Base-by-base conservation (phyloP, 2,888 invertebrate genomes). In the Diaperis boleti region DNA sequence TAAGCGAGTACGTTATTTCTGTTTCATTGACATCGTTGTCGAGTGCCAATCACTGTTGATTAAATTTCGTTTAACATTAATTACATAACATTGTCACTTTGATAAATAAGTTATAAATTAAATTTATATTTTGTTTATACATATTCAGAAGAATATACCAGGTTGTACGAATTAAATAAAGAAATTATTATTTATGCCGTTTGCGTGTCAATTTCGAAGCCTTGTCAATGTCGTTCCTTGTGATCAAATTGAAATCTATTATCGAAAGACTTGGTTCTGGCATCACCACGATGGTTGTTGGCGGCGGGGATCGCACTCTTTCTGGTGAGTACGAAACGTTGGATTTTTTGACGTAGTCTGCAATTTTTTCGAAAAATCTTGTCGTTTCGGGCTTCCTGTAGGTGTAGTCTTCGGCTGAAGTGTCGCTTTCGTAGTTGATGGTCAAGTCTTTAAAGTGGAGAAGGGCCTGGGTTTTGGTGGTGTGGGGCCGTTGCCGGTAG, bases 231-330 rank as follows among this genome's bases (percentile, higher is more conserved):
- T 72, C 71, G 57, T 73, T 72, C 45, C 76, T 65, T 8, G 89
- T 88, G 75, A 90, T 84, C 78, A 87, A 84, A 83, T 90, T 90
- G 76, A 90, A 87, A 82, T 90, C 90, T 67, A 91, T 89, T 71
- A 90, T 89, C 17, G 89, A 87, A 64, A 91, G 83, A 74, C 86
- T 85, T n/a, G 89, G 89, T 74, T 87, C 84, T 3, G 85, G 84
- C 15, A 85, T 81, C 31, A 83, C 80, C 56, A 82, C 82, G 13
- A 82, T 76, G 31, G 77, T 78, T 8, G 72, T 69, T 10, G 78
- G 73, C 14, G 73, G 72, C 4, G 78, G 76, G 31, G 73, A 66
- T 14, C 45, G 41, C 45, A 47, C 68, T 31, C 59, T 66, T 41
- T 49, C 62, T 29, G 44, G 55, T 49, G 14, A 41, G 49, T 64